Evolutionary conservation across 2,113 vertebrate species (phyloP).

Genomic region (Anoplopoma fimbria): DNA sequence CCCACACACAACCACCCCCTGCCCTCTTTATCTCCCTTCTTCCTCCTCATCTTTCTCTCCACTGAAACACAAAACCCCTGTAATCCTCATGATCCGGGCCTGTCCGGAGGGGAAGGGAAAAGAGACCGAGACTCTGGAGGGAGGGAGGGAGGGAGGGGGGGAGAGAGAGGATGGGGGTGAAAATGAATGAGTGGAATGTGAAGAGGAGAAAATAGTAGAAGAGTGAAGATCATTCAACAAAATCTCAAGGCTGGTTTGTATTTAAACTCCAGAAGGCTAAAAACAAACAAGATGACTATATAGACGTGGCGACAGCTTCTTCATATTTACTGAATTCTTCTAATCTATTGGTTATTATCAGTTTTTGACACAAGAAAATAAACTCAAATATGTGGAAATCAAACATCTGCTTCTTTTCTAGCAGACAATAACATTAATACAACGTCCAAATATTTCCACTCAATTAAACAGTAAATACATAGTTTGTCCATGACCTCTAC

Average conservation of each 20-base stretch:
- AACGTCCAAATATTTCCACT: too few relatives aligned
- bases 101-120: slow-evolving; percentile 54
- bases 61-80: slow-evolving; percentile 78
- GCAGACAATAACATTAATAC: too few relatives aligned
- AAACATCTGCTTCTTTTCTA: too few relatives aligned
- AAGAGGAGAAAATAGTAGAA: slow-evolving; percentile 1
- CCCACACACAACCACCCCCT: not conserved
- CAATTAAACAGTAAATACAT: too few relatives aligned
- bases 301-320: too few relatives aligned
- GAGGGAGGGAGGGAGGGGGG: not conserved
- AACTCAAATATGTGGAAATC: too few relatives aligned
- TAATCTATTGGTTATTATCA: too few relatives aligned
- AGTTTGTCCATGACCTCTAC: too few relatives aligned
- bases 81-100: slow-evolving; percentile 70
- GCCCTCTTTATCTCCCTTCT: slow-evolving; percentile 68
- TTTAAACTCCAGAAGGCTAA: not conserved
- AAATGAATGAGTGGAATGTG: slow-evolving; percentile 23
- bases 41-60: slow-evolving; percentile 69
- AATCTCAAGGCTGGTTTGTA: not conserved
- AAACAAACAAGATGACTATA: too few relatives aligned
- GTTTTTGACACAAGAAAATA: too few relatives aligned
- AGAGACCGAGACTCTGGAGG: not conserved
- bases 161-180: not conserved
- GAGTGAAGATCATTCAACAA: not conserved
- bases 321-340: too few relatives aligned